Evolutionary conservation across 2,113 vertebrate species (phyloP).

Genomic region (Saccopteryx leptura): DNA sequence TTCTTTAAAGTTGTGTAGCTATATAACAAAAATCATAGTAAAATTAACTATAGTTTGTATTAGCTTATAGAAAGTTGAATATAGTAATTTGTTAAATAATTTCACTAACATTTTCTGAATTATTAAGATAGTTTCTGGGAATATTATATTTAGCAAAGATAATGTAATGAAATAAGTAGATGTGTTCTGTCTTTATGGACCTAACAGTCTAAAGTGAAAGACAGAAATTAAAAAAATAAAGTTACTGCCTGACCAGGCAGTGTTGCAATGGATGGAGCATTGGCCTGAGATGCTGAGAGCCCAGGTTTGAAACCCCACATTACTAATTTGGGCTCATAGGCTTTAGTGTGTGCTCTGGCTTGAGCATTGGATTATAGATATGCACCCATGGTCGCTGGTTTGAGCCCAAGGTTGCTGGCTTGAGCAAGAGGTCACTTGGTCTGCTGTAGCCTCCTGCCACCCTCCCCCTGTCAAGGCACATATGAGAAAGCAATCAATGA

Average conservation of each 20-base stretch:
- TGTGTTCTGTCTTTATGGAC: neutral
- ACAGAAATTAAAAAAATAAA: slow-evolving; percentile 13
- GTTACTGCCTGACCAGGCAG: neutral
- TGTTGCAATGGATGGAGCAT: no score
- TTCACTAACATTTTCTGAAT: slow-evolving; percentile 13
- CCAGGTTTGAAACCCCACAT: no score
- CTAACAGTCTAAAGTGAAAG: neutral
- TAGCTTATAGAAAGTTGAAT: neutral
- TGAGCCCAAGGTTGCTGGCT: no score
- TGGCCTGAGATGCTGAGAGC: no score
- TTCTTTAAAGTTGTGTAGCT: neutral
- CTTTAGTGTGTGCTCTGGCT: no score
- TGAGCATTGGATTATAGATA: no score
- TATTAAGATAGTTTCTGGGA: slow-evolving; percentile 1
- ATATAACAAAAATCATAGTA: neutral
- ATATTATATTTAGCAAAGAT: slow-evolving; percentile 16
- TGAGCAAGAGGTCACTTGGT: no score
- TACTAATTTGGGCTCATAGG: no score
- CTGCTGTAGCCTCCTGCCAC: no score
- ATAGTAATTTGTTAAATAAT: slow-evolving; percentile 25
- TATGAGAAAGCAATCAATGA: no score
- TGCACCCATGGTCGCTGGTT: no score
- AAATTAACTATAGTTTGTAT: neutral
- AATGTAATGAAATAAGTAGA: neutral
- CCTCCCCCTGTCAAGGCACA: no score